These are phyloP conservation scores for Himalopsyche tibetana DNA, from an alignment of 2,888 invertebrate species.

Conservation along the genomic window DNA sequence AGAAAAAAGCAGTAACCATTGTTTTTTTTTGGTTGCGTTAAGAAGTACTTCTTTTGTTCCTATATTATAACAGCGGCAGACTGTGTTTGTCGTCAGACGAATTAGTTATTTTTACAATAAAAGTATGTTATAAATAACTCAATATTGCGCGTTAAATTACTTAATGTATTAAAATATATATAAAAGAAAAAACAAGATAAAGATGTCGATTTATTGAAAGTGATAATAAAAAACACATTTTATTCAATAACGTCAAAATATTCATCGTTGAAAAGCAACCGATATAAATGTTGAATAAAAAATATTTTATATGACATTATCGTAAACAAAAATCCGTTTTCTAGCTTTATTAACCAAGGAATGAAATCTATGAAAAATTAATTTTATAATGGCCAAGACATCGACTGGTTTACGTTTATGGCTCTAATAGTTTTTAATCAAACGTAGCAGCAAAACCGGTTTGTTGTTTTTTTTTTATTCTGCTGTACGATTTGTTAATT, in stretches of 20 bases:
- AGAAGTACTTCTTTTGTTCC: too few species aligned
- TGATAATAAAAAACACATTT: too few species aligned
- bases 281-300: not conserved
- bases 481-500: not conserved
- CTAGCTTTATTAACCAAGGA: not conserved
- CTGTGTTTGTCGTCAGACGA: too few species aligned
- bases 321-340: not conserved
- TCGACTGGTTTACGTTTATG: conserved; percentile 7
- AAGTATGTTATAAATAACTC: too few species aligned
- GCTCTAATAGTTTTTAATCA: conserved; percentile 5
- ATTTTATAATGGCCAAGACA: not conserved
- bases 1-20: too few species aligned
- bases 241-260: not conserved
- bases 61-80: too few species aligned
- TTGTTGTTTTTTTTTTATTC: not conserved
- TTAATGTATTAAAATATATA: too few species aligned
- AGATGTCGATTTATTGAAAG: too few species aligned
- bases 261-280: conserved; percentile 4
- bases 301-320: not conserved
- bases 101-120: too few species aligned
- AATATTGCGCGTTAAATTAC: too few species aligned
- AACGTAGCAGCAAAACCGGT: conserved; percentile 3
- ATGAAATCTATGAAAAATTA: not conserved
- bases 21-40: too few species aligned
- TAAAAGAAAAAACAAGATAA: too few species aligned